Evolutionary conservation across 2,797 vertebrate species (phyloP).

Genomic region (Fundulus diaphanus): DNA sequence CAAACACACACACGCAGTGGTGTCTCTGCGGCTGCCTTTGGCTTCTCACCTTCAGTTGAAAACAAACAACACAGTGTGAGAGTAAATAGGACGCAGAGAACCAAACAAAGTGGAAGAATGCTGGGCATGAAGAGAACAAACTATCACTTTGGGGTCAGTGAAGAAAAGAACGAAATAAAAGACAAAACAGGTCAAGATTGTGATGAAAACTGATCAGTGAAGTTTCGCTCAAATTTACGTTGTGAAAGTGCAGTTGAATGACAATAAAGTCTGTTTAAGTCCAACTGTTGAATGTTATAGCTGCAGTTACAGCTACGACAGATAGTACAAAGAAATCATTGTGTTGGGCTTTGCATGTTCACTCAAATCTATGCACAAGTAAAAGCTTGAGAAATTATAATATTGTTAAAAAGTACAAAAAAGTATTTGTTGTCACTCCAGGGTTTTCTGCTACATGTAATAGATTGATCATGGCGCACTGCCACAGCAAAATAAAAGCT

Average conservation of each 20-base stretch:
- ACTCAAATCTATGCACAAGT: background rate
- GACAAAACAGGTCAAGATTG: background rate
- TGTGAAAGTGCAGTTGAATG: no score
- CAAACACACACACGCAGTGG: conserved; percentile 49
- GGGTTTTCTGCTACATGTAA: no score
- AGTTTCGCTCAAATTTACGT: no score
- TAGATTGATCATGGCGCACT: no score
- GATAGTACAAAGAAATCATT: background rate
- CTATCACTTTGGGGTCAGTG: conserved; percentile 21
- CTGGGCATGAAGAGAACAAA: conserved; percentile 12
- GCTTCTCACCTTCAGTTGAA: conserved; percentile 65
- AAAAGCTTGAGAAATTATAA: background rate
- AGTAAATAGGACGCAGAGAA: conserved; percentile 35
- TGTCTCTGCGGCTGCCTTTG: conserved; percentile 52
- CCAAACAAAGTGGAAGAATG: conserved; percentile 18
- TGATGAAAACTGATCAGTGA: background rate
- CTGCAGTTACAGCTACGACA: conserved; percentile 2
- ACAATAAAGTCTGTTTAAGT: no score
- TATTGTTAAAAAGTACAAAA: no score
- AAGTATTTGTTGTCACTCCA: no score
- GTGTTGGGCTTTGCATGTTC: no score
- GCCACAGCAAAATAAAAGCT: no score
- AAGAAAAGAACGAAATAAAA: background rate
- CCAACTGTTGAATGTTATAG: background rate
- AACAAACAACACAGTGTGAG: conserved; percentile 70